Percentiles rank a stretch among this genome's conserved stretches.
phyloP scores from a whole-genome alignment of 1,140 invertebrate genomes.

The Bradysia coprophila region DNA sequence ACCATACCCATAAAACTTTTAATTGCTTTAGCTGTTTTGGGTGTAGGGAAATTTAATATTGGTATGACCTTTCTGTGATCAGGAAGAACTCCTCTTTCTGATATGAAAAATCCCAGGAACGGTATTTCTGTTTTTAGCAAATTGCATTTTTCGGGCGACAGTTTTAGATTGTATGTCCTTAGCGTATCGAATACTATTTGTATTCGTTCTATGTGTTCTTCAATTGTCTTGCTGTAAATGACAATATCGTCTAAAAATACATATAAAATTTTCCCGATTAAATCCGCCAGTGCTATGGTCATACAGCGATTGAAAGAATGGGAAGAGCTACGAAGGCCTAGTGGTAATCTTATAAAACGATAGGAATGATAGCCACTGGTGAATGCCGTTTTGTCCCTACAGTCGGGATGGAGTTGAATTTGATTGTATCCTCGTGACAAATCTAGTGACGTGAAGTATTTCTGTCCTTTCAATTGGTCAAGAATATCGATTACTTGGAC shows the following conservation, averaged over 20 bases:
- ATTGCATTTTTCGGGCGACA: constrained; percentile 18
- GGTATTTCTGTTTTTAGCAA: constrained; percentile 22
- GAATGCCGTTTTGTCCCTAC: constrained; percentile 28
- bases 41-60: constrained; percentile 18
- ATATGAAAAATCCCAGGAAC: constrained; percentile 25
- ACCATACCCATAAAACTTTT: no score
- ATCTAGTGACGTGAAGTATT: constrained; percentile 29
- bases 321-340: constrained; percentile 19
- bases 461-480: constrained; percentile 20
- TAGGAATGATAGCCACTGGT: constrained; percentile 14
- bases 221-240: constrained; percentile 9
- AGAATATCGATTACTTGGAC: constrained; percentile 31
- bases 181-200: constrained; percentile 18
- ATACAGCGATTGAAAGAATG: constrained; percentile 20
- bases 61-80: constrained; percentile 21
- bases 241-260: constrained; percentile 24
- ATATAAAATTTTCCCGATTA: constrained; percentile 13
- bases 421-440: constrained; percentile 30
- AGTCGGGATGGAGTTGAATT: constrained; percentile 18
- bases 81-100: constrained; percentile 20
- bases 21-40: no score
- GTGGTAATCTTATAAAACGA: constrained; percentile 20
- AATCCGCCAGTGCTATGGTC: constrained; percentile 9
- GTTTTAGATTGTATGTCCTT: constrained; percentile 17
- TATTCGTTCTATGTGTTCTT: constrained; percentile 13